Conservation (phyloP, 2,797 vertebrate genomes). For the Pteronotus mesoamericanus region DNA sequence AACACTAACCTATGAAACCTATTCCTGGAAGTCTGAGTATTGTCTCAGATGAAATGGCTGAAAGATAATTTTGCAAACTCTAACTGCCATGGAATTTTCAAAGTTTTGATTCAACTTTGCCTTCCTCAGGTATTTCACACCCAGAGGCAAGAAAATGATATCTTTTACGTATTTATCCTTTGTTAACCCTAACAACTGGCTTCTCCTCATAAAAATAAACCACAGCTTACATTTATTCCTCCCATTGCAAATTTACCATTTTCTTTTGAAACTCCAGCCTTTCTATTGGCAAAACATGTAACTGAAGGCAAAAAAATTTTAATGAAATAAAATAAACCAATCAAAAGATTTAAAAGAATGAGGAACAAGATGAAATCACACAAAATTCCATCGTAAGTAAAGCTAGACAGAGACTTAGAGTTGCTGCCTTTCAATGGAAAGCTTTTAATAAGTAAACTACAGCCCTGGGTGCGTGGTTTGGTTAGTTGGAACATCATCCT, state of each 20-base stretch:
- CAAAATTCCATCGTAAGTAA: background rate
- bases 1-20: conserved; percentile 60
- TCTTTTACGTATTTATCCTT: conserved; percentile 42
- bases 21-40: conserved; percentile 52
- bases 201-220: conserved; percentile 29
- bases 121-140: conserved; percentile 47
- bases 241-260: conserved; percentile 4
- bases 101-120: conserved; percentile 50
- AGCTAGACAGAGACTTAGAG: background rate
- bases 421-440: background rate
- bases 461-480: background rate
- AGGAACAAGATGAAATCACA: background rate
- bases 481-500: background rate
- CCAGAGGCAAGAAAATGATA: conserved; percentile 45
- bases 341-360: background rate
- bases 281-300: background rate
- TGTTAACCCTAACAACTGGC: background rate
- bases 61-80: conserved; percentile 54
- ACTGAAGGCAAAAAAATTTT: background rate
- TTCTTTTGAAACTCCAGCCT: background rate
- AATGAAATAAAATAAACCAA: background rate
- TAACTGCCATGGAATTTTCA: conserved; percentile 15
- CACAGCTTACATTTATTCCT: background rate
- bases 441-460: background rate
- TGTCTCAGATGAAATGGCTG: conserved; percentile 31